These are phyloP conservation scores for Lithophane ornitopus DNA, from an alignment of 2,888 invertebrate genomes.

Conservation along the genomic window DNA sequence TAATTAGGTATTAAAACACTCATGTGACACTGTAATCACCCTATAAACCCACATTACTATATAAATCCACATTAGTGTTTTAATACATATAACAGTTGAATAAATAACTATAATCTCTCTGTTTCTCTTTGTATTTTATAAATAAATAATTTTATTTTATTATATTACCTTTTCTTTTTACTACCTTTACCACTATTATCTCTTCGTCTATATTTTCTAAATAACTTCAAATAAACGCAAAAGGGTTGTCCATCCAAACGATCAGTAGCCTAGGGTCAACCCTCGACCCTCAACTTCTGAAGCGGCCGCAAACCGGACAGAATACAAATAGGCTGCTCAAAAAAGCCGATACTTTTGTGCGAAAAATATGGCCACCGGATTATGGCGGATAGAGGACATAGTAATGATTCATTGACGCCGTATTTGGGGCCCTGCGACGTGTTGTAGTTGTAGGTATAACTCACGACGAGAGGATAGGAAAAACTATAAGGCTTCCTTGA, in stretches of 20 bases:
- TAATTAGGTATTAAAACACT: too few species aligned
- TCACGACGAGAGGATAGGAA: neutral
- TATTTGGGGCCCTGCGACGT: slow-evolving; percentile 20
- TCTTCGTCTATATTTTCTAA: neutral
- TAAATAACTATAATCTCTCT: too few species aligned
- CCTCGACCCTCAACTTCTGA: slow-evolving; percentile 48
- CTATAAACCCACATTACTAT: too few species aligned
- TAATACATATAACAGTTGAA: too few species aligned
- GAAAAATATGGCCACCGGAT: slow-evolving; percentile 34
- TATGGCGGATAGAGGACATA: slow-evolving; percentile 14
- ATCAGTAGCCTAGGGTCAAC: slow-evolving; percentile 30
- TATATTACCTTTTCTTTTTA: neutral
- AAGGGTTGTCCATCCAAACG: slow-evolving; percentile 18
- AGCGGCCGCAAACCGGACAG: slow-evolving; percentile 26
- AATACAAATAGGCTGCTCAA: slow-evolving; percentile 50
- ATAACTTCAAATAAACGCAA: slow-evolving; percentile 11
- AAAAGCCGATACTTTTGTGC: slow-evolving; percentile 27
- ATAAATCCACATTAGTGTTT: too few species aligned
- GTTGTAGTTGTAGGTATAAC: neutral
- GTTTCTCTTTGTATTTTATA: too few species aligned
- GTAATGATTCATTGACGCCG: slow-evolving; percentile 39
- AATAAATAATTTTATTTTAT: too few species aligned
- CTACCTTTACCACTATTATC: neutral
- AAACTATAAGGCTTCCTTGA: too few species aligned
- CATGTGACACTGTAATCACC: too few species aligned